Evolutionary conservation across 2,888 invertebrate genomes (phyloP), one percentile per base, ranked within the genome.

Genomic region (Phaonia tiefii): DNA sequence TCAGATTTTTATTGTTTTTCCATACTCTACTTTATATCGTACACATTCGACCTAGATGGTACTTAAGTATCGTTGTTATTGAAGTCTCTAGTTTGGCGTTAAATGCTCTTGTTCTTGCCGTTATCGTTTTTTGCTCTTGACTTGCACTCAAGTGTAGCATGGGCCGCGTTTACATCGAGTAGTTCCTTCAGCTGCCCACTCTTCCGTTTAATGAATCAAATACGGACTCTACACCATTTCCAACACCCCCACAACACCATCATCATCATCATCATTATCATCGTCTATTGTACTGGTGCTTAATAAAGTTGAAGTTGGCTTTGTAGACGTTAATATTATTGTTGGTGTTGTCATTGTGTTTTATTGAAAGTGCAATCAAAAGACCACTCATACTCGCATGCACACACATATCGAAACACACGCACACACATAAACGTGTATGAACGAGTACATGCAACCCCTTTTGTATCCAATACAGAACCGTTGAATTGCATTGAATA

Each of bases 141-240:
- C 63, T 46, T 75, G 51, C 69, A 78, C 77, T 72, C 75, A 81
- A 72, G 81, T 72, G 72, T 81, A 78, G 78, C 71, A 72, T 63
- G 72, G 31, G 4, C 31, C 78, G 72, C 75, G 71, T 76, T 71
- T 77, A 63, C 71, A 69, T 76, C 17, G 17, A 54, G 39, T 2
- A 39, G 63, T 78, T 75, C 73, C 70, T 58, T 22, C 46, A 39
- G 46, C 44, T 60, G 37, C 37, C 20, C 10, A 60, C 54, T 25
- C 1, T 51, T 13, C 17, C 54, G 44, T 11, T n/a, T 25, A 42
- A 63, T 44, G 25, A 13, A 31, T 5, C 31, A 31, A 31, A 8
- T 31, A 3, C 31, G 8, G 4, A 31, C 31, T 31, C 31, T 31
- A n/a, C n/a, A n/a, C n/a, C 31, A 31, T 5, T 31, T 5, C 31